Conservation (phyloP, 2,113 vertebrate genomes). For the Lepisosteus oculatus region DNA sequence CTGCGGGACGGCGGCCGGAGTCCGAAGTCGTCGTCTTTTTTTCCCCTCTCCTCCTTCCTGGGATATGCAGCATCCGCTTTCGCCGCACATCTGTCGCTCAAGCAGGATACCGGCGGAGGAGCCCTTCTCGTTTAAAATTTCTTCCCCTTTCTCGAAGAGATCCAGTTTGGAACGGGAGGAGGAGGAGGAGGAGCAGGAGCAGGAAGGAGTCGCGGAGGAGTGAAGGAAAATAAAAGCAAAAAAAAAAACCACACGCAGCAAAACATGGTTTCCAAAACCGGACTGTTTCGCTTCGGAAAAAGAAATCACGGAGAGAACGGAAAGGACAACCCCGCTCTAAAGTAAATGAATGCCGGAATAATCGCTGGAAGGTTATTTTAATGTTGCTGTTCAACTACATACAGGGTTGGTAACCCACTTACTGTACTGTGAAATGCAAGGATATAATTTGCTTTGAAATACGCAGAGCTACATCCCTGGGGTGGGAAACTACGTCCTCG, state of each 20-base stretch:
- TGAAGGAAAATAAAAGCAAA: slow-evolving; percentile 33
- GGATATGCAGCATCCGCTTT: neutral
- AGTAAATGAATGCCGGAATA: slow-evolving; percentile 26
- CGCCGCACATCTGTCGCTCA: slow-evolving; percentile 1
- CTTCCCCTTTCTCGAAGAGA: too few relatives aligned
- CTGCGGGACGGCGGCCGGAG: neutral
- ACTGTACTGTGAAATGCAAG: neutral
- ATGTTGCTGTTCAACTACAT: slow-evolving; percentile 32
- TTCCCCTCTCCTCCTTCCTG: neutral
- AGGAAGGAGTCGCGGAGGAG: too few relatives aligned
- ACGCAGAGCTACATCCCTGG: neutral
- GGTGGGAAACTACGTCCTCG: neutral
- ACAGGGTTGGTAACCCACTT: slow-evolving; percentile 29
- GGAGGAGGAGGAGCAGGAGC: too few relatives aligned
- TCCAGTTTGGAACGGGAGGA: too few relatives aligned
- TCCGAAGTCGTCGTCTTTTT: neutral
- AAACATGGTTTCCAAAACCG: slow-evolving; percentile 14
- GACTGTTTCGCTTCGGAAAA: neutral
- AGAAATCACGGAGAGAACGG: slow-evolving; percentile 39
- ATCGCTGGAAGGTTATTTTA: slow-evolving; percentile 26
- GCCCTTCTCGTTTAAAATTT: too few relatives aligned
- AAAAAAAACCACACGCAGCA: slow-evolving; percentile 28
- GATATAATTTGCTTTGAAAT: neutral
- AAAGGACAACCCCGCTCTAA: neutral
- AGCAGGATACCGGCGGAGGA: slow-evolving; percentile 18